Percentiles rank a stretch among this genome's conserved stretches.
phyloP scores from a whole-genome alignment of 2,888 invertebrate genomes.

The Caenorhabditis zanzibari region DNA sequence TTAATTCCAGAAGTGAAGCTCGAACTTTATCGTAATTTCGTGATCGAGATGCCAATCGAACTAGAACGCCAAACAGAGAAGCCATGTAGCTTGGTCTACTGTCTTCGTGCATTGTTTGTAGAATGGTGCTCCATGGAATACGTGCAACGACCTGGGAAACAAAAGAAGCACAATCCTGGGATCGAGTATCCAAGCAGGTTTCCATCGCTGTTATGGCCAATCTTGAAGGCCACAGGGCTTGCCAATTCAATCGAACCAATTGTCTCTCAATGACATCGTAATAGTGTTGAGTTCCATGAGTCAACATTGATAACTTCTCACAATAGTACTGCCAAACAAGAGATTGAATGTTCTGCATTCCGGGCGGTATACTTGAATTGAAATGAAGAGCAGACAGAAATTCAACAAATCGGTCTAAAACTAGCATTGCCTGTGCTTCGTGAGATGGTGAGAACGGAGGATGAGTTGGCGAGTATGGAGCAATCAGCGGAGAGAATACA shows the following conservation, averaged over 20 bases:
- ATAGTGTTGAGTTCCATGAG: slow-evolving; percentile 72
- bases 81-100: slow-evolving; percentile 76
- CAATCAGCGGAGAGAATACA: slow-evolving; percentile 78
- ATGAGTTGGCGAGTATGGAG: slow-evolving; percentile 74
- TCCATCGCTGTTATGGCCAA: slow-evolving; percentile 70
- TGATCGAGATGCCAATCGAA: slow-evolving; percentile 67
- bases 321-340: slow-evolving; percentile 80
- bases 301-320: slow-evolving; percentile 73
- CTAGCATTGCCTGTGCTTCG: slow-evolving; percentile 68
- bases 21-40: slow-evolving; percentile 77
- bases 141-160: slow-evolving; percentile 79
- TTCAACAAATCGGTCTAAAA: slow-evolving; percentile 75
- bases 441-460: slow-evolving; percentile 80
- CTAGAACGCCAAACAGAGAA: slow-evolving; percentile 72
- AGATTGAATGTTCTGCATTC: slow-evolving; percentile 73
- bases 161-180: slow-evolving; percentile 76
- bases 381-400: slow-evolving; percentile 77
- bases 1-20: slow-evolving; percentile 77
- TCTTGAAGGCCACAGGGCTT: slow-evolving; percentile 71
- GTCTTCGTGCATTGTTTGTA: slow-evolving; percentile 72
- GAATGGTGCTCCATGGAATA: slow-evolving; percentile 75
- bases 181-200: slow-evolving; percentile 64
- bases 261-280: slow-evolving; percentile 67
- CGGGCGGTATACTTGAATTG: slow-evolving; percentile 76
- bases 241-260: slow-evolving; percentile 71